These are phyloP conservation scores for Danaus plexippus DNA, from an alignment of 1,140 invertebrate species.

Conservation along the genomic window DNA sequence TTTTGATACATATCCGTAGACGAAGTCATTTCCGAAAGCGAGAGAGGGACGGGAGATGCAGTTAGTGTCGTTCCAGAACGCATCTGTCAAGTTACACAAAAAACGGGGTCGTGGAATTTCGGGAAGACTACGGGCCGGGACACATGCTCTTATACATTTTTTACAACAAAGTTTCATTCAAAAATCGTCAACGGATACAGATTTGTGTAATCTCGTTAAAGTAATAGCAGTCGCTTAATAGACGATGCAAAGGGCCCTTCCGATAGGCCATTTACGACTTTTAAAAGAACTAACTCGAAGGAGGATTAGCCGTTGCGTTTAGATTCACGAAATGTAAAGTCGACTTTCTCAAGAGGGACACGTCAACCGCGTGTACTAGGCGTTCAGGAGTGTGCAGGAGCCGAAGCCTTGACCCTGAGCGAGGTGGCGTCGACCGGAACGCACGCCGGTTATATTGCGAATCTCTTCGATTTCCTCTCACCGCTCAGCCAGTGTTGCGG, in stretches of 20 bases:
- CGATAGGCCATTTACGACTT: constrained; percentile 19
- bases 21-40: constrained; percentile 45
- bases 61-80: constrained; percentile 65
- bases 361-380: constrained; percentile 41
- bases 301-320: background rate
- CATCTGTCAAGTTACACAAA: constrained; percentile 68
- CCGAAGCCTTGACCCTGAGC: constrained; percentile 67
- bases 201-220: constrained; percentile 70
- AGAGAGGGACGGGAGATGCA: constrained; percentile 65
- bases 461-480: constrained; percentile 52
- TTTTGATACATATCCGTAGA: constrained; percentile 46
- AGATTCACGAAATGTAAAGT: background rate
- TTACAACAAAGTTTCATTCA: constrained; percentile 61
- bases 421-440: constrained; percentile 69
- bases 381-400: constrained; percentile 59
- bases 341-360: too few species aligned
- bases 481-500: constrained; percentile 45
- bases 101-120: constrained; percentile 65
- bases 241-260: constrained; percentile 35
- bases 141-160: constrained; percentile 65
- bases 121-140: constrained; percentile 55
- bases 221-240: constrained; percentile 49
- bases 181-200: constrained; percentile 64
- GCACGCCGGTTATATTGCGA: constrained; percentile 58
- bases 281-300: constrained; percentile 15